Evolutionary conservation across 2,888 invertebrate species (phyloP), one percentile per base, ranked within the genome.

Genomic region (Philaethria dido): DNA sequence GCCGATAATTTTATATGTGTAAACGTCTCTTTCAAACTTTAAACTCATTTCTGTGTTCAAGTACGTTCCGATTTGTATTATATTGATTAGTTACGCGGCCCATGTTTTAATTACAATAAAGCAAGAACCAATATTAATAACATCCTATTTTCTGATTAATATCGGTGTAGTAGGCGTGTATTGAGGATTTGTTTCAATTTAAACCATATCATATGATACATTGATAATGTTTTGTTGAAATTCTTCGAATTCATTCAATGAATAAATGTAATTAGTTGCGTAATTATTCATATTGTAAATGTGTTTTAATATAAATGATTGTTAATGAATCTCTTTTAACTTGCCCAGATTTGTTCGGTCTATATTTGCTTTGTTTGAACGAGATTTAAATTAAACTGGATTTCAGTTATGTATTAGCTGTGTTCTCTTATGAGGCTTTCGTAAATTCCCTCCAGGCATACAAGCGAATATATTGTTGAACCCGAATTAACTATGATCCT

Each of bases 101-200:
- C 60, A 47, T 47, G 45, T 47, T 47, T 60, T 60, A 60, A 60
- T 60, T 45, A 60, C 44, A 29, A 45, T 33, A 60, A 57, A 47
- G 60, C 60, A 60, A 47, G 16, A 47, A 47, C 60, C 29, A 60
- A 60, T 60, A 60, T 60, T 47, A 33, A 60, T 44, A 44, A 18
- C 18, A 60, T 33, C 33, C 18, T 60, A 60, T 47, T 13, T 52
- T 33, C 33, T 45, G 60, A 60, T 60, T 60, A 60, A 60, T 60
- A 18, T 60, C 29, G 60, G 13, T 47, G 29, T 18, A 60, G 60
- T 60, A 47, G 60, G 60, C 45, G 60, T 47, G 45, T 16, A 29
- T 18, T 52, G 33, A 18, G 44, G 60, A 60, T 60, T 60, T 60
- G 45, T 60, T 60, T 60, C 44, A 60, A 60, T 47, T 47, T 33